A percentile compares a stretch with the other conserved stretches of the same genome.
These are phyloP conservation scores for Harpalus rubripes DNA, from an alignment of 2,888 invertebrate species.

Conservation along the genomic window DNA sequence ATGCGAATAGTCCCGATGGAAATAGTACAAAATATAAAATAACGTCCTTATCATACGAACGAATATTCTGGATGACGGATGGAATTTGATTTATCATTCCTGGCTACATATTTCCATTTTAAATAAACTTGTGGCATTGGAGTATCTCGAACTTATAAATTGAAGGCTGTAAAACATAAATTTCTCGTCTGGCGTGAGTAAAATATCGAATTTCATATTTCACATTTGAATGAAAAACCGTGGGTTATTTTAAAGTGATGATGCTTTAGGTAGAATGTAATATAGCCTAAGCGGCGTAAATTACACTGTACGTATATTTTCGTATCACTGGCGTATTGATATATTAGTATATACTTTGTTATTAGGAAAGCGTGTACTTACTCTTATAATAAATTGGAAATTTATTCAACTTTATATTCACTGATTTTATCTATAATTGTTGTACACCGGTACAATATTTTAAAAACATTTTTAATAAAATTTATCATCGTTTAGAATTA, in stretches of 20 bases:
- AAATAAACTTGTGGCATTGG: background rate
- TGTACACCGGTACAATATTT: background rate
- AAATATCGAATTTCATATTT: slow-evolving; percentile 42
- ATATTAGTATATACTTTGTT: slow-evolving; percentile 27
- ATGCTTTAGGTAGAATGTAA: slow-evolving; percentile 37
- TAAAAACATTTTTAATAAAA: background rate
- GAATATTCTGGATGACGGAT: background rate
- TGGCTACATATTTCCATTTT: background rate
- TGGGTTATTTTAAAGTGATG: slow-evolving; percentile 30
- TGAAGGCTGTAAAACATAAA: slow-evolving; percentile 19
- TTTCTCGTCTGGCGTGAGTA: slow-evolving; percentile 10
- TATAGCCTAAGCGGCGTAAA: slow-evolving; percentile 22
- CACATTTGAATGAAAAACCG: slow-evolving; percentile 33
- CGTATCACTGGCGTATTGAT: slow-evolving; percentile 37
- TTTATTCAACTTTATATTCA: slow-evolving; percentile 34
- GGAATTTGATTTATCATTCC: background rate
- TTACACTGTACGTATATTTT: slow-evolving; percentile 26
- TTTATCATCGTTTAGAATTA: too few relatives aligned
- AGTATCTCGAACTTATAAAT: slow-evolving; percentile 21
- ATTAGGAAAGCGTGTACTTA: slow-evolving; percentile 14
- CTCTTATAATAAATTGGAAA: slow-evolving; percentile 37
- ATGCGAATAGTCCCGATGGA: too few relatives aligned
- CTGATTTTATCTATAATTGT: slow-evolving; percentile 20
- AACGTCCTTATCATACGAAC: background rate
- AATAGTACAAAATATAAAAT: too few relatives aligned